phyloP scores from a whole-genome alignment of 1,140 invertebrate genomes.

The Thaumetopoea pityocampa region DNA sequence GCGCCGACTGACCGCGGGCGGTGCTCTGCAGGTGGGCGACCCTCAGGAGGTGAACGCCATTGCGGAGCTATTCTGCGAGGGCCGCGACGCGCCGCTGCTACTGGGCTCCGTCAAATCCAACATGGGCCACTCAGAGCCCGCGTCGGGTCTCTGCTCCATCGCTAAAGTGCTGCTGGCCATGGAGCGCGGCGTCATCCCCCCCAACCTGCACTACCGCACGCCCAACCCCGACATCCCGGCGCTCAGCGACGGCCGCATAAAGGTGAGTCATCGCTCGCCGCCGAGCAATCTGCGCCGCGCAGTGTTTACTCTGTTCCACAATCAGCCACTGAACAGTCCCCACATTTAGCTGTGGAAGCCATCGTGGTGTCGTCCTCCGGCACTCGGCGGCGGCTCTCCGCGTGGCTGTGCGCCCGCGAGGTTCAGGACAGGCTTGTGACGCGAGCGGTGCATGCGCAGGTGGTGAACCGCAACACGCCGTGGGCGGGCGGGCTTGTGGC shows the following conservation, averaged over 20 bases:
- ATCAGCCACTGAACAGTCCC: too few species aligned
- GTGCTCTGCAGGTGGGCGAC: constrained; percentile 84
- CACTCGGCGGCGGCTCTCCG: too few species aligned
- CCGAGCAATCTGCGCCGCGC: too few species aligned
- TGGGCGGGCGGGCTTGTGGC: constrained; percentile 92
- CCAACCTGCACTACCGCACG: constrained; percentile 91
- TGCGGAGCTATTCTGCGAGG: constrained; percentile 92
- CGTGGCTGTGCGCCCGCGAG: too few species aligned
- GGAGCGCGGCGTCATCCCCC: constrained; percentile 90
- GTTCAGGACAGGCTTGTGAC: too few species aligned
- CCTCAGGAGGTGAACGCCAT: constrained; percentile 97
- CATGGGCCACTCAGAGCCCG: constrained; percentile 97
- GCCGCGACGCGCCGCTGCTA: constrained; percentile 86
- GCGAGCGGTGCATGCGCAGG: too few species aligned
- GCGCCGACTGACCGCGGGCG: neutral
- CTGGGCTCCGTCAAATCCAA: constrained; percentile 98
- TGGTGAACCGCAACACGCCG: constrained; percentile 86
- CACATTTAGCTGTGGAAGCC: too few species aligned
- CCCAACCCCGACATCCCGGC: constrained; percentile 95
- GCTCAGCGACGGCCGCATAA: constrained; percentile 88
- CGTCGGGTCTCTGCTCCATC: constrained; percentile 92
- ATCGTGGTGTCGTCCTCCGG: too few species aligned
- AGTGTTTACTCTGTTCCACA: too few species aligned
- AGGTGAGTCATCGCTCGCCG: too few species aligned
- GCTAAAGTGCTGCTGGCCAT: constrained; percentile 95